Conservation (phyloP, 30 jellyfish, hydroid and myxozoan genomes). For the Morbakka virulenta region DNA sequence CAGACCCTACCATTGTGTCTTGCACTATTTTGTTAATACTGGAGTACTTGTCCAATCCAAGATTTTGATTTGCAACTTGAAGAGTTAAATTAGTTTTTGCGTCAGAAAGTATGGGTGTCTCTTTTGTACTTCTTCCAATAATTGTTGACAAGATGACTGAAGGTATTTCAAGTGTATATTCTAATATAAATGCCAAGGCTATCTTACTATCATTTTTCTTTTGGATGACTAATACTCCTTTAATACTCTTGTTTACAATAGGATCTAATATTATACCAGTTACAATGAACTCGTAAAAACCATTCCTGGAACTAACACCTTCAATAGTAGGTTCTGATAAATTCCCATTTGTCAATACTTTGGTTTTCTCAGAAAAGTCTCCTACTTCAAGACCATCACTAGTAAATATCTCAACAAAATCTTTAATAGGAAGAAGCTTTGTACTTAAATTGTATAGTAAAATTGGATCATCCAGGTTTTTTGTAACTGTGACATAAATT, state of each 20-base stretch:
- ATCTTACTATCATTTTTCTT: background rate
- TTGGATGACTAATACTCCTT: background rate
- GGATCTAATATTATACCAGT: background rate
- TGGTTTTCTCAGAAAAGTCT: background rate
- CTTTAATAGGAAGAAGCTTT: constrained; percentile 44
- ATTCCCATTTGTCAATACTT: background rate
- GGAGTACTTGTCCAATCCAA: background rate
- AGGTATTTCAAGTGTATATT: background rate
- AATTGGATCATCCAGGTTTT: constrained; percentile 46
- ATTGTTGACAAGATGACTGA: background rate
- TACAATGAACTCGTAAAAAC: background rate
- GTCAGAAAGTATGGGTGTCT: background rate
- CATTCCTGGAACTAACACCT: background rate
- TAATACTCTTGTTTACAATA: no score
- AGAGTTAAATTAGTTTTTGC: background rate
- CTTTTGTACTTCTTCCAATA: background rate
- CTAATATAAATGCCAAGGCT: background rate
- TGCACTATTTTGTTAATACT: no score
- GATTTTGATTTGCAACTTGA: background rate
- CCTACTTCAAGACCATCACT: background rate
- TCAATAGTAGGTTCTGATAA: background rate
- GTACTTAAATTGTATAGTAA: constrained; percentile 45
- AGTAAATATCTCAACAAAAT: constrained; percentile 54
- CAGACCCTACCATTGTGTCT: background rate
- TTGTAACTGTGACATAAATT: constrained; percentile 35